Percentiles rank a stretch among this genome's conserved stretches.
These are phyloP conservation scores for Heteronetta atricapilla DNA, from an alignment of 2,113 vertebrate genomes.

Conservation along the genomic window DNA sequence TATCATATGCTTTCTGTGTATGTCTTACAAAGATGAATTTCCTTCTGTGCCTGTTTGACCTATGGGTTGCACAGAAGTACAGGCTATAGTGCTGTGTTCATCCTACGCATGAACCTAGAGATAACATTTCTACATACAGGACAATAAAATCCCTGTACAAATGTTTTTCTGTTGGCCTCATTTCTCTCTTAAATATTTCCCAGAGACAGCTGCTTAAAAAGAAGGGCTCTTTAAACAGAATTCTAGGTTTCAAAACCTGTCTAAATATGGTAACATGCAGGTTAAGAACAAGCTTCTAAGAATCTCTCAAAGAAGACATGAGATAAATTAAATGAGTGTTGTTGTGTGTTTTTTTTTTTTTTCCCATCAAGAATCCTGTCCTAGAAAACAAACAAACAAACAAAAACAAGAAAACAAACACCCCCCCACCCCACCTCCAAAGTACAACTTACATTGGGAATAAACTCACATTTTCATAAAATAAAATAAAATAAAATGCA, in stretches of 20 bases:
- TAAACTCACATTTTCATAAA: background rate
- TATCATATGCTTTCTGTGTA: background rate
- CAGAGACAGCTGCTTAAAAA: background rate
- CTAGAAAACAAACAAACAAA: background rate
- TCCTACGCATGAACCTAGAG: no score
- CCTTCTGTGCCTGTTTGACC: background rate
- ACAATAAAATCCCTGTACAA: background rate
- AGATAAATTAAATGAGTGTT: background rate
- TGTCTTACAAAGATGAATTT: background rate
- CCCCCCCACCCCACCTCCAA: background rate
- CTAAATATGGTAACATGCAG: background rate
- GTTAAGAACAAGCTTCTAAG: no score
- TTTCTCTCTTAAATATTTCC: background rate
- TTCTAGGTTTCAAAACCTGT: background rate
- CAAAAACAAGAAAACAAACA: background rate
- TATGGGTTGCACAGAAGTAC: background rate
- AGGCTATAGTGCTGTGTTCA: background rate
- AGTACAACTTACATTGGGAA: background rate
- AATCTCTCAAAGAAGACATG: background rate
- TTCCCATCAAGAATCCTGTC: background rate
- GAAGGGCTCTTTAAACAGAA: background rate
- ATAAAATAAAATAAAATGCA: background rate
- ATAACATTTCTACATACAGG: background rate
- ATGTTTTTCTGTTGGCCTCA: background rate
- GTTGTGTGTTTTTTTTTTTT: background rate